Evolutionary conservation across 2,797 vertebrate species (phyloP), one percentile per base, ranked within the genome.

Genomic region (Microctenopoma steveboyesi): DNA sequence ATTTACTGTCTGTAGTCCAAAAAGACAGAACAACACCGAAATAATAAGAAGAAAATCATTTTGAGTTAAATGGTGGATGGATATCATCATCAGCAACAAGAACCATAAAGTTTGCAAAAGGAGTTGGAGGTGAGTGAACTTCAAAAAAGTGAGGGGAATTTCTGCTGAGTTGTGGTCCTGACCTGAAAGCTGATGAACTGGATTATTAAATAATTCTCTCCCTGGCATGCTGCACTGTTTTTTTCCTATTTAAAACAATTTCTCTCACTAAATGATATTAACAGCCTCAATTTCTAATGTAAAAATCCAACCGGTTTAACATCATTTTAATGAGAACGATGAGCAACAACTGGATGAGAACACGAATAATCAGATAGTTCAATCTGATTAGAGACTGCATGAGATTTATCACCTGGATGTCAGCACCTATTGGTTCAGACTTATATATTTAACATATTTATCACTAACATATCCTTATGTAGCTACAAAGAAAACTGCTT

Each of bases 131-230:
- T 54, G 66, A 73, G 55, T 47, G 51, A 79, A 71, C 51, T 58
- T 64, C 45, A 53, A n/a, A 52, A 10, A 48, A 63, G 40, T 56
- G 72, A 80, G 82, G 63, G 55, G 75, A 83, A 70, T 80, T 58
- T 59, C 61, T 74, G 62, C 61, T 69, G 81, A 72, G 67, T 27
- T 63, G 50, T 5, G 15, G 13, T 67, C 62, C 70, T 73, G 75
- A 81, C 57, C 63, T 62, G 55, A 84, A 72, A 81, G 57, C 66
- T 40, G 66, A 82, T 80, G 59, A 82, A 57, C 11, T 56, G 37
- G 51, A 73, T 64, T 65, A 42, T 45, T 47, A 69, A 70, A 70
- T 37, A 47, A 69, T 61, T 77, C 47, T 22, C 50, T 27, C 67
- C 6, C 3, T 33, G 50, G 37, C 30, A 25, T 16, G 13, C 30